phyloP scores from a whole-genome alignment of 2,888 invertebrate genomes.

The Sesia bembeciformis region DNA sequence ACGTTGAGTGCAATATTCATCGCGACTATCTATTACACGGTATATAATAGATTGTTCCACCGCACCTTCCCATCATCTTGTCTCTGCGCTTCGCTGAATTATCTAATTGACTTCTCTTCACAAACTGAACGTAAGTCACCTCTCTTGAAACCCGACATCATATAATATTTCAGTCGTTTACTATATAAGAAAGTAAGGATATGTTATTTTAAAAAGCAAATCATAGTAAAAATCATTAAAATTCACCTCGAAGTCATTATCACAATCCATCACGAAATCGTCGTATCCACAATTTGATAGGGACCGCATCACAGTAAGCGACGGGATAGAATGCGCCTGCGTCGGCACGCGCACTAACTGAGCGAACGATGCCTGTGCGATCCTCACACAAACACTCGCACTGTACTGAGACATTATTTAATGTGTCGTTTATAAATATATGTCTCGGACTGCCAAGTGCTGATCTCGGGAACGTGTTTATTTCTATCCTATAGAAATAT shows the following conservation, averaged over 20 bases:
- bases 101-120: no score
- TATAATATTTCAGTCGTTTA: no score
- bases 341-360: constrained; percentile 19
- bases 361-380: constrained; percentile 18
- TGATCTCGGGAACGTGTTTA: constrained; percentile 7
- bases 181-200: no score
- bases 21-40: no score
- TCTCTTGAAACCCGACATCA: no score
- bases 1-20: no score
- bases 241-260: constrained; percentile 60
- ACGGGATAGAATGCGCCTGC: constrained; percentile 17
- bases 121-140: no score
- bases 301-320: constrained; percentile 36
- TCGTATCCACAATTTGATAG: constrained; percentile 42
- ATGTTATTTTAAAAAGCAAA: no score
- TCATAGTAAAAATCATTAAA: no score
- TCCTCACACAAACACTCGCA: constrained; percentile 29
- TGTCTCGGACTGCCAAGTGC: constrained; percentile 46
- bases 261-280: constrained; percentile 59
- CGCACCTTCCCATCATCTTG: no score
- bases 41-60: no score
- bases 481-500: neutral
- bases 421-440: constrained; percentile 58
- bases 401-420: constrained; percentile 38
- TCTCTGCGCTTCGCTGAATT: no score